A percentile compares a stretch with the other conserved stretches of the same genome.
phyloP scores from a whole-genome alignment of 2,888 invertebrate genomes.

The Conops quadrifasciatus region DNA sequence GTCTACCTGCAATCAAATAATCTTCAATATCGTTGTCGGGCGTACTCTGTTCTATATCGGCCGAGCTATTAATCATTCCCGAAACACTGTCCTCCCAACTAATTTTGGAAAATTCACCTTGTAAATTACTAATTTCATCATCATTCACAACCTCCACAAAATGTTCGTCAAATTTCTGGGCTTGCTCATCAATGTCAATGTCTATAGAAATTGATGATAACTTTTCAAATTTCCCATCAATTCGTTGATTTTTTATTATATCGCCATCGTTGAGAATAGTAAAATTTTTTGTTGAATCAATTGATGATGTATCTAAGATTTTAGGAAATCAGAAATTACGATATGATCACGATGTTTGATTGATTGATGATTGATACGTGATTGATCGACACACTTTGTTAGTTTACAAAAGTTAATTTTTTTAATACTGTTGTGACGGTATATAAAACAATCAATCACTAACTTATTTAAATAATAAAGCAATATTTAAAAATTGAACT shows the following conservation, averaged over 20 bases:
- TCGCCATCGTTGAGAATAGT: constrained; percentile 44
- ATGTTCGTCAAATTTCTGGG: constrained; percentile 56
- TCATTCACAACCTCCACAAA: constrained; percentile 59
- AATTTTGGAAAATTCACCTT: constrained; percentile 65
- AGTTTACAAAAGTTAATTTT: no score
- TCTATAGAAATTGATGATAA: constrained; percentile 58
- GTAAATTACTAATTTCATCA: constrained; percentile 63
- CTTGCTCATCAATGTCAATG: constrained; percentile 57
- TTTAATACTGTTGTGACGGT: no score
- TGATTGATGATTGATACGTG: no score
- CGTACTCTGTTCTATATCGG: constrained; percentile 62
- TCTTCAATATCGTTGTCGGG: constrained; percentile 65
- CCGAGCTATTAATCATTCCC: constrained; percentile 61
- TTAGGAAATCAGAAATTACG: not conserved
- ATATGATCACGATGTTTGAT: not conserved
- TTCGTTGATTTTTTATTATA: constrained; percentile 54
- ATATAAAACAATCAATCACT: no score
- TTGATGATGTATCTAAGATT: not conserved
- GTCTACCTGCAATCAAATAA: constrained; percentile 62
- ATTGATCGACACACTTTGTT: no score
- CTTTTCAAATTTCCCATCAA: constrained; percentile 63
- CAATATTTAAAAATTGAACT: no score
- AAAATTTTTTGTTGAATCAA: not conserved
- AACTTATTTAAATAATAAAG: no score
- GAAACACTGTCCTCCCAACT: constrained; percentile 66